These are phyloP conservation scores for Alviniconcha strummeri DNA, from an alignment of 2,888 invertebrate genomes.

Conservation along the genomic window DNA sequence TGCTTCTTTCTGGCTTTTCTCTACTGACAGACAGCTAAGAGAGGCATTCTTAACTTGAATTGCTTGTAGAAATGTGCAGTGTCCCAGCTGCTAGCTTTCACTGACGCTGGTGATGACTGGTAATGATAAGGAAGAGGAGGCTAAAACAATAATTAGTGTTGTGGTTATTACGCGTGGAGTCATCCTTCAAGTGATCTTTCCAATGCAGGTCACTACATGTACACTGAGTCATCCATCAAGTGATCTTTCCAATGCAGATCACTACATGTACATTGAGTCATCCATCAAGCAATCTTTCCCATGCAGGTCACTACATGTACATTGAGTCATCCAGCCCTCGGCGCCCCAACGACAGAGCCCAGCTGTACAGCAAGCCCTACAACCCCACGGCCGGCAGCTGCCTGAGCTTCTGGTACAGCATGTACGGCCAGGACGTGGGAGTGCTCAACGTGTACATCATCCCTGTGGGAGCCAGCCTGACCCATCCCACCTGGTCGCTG, in stretches of 20 bases:
- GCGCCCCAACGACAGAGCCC: conserved; percentile 77
- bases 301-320: conserved; percentile 51
- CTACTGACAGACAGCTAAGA: background rate
- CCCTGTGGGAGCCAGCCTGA: background rate
- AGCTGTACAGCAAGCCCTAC: conserved; percentile 41
- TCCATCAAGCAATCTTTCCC: background rate
- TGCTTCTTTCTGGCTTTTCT: background rate
- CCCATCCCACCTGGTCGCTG: conserved; percentile 53
- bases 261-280: background rate
- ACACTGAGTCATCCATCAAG: conserved; percentile 70
- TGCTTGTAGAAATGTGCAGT: no score
- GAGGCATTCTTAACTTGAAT: no score
- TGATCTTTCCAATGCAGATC: background rate
- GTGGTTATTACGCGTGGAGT: background rate
- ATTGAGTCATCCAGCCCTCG: conserved; percentile 75
- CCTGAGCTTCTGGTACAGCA: conserved; percentile 59
- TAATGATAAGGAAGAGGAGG: no score
- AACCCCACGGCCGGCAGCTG: conserved; percentile 46
- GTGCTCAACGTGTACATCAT: conserved; percentile 51
- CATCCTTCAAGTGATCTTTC: background rate
- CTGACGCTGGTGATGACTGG: no score
- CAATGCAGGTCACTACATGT: conserved; percentile 49
- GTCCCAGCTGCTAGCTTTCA: no score
- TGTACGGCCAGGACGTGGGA: conserved; percentile 55
- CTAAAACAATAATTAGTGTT: no score